These are phyloP conservation scores for Agonopterix arenella DNA, from an alignment of 2,888 invertebrate species.

Conservation along the genomic window DNA sequence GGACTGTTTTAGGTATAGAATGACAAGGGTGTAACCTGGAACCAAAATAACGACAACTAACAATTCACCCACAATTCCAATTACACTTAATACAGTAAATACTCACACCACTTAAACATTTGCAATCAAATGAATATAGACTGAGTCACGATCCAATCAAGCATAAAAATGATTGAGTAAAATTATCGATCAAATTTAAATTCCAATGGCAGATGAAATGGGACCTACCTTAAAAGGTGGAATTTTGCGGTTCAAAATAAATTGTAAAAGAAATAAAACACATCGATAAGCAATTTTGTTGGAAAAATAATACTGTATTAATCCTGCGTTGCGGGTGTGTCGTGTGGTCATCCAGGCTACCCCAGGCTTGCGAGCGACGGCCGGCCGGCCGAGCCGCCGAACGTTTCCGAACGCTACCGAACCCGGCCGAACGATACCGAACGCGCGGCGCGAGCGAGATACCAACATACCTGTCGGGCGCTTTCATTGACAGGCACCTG, in stretches of 20 bases:
- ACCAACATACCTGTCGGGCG: conserved; percentile 83
- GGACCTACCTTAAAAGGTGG: conserved; percentile 45
- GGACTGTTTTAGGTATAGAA: conserved; percentile 25
- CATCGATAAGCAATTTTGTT: conserved; percentile 72
- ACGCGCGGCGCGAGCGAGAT: conserved; percentile 61
- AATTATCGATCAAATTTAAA: conserved; percentile 35
- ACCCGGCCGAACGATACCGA: conserved; percentile 68
- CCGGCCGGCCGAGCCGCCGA: conserved; percentile 55
- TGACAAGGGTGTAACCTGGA: conserved; percentile 73
- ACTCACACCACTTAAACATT: conserved; percentile 64
- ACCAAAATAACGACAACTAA: conserved; percentile 71
- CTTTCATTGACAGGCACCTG: conserved; percentile 86
- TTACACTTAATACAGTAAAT: conserved; percentile 53
- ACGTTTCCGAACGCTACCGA: conserved; percentile 65
- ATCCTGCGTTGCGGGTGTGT: conserved; percentile 73
- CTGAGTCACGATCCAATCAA: conserved; percentile 51
- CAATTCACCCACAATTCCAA: conserved; percentile 62
- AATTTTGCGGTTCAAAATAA: conserved; percentile 35
- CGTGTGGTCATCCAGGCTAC: conserved; percentile 73
- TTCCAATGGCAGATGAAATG: conserved; percentile 48
- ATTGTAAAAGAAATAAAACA: conserved; percentile 52
- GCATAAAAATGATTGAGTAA: conserved; percentile 34
- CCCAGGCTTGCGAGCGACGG: conserved; percentile 59
- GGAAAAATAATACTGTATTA: conserved; percentile 61
- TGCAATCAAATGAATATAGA: conserved; percentile 46